phyloP scores from a whole-genome alignment of 2,888 invertebrate genomes.

The Apamea crenata region DNA sequence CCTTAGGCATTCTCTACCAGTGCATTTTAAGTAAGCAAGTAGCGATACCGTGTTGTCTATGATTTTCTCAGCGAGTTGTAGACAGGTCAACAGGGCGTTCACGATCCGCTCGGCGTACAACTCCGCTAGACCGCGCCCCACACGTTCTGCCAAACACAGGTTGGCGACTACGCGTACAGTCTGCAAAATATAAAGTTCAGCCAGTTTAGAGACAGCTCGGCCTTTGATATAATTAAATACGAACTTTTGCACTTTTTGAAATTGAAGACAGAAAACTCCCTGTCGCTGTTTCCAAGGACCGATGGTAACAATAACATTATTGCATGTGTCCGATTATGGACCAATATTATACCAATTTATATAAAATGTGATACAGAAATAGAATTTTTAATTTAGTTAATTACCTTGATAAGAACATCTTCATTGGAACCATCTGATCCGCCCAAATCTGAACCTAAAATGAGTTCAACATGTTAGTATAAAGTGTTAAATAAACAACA shows the following conservation, averaged over 20 bases:
- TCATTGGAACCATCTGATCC: conserved; percentile 90
- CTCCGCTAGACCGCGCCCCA: conserved; percentile 92
- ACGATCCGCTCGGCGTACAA: conserved; percentile 84
- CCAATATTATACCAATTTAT: neutral
- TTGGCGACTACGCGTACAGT: conserved; percentile 96
- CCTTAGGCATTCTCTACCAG: no score
- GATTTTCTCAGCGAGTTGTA: conserved; percentile 79
- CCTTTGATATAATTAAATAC: neutral
- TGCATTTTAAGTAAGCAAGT: neutral
- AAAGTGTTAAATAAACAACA: neutral
- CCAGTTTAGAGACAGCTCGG: neutral
- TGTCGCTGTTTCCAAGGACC: neutral
- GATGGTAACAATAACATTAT: neutral
- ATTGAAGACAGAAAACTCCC: neutral
- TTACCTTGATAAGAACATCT: conserved; percentile 93
- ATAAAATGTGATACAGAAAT: neutral
- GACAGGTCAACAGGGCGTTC: conserved; percentile 79
- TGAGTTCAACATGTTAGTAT: conserved; percentile 33
- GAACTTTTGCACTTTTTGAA: neutral
- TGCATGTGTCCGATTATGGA: no score
- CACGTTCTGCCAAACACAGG: conserved; percentile 94
- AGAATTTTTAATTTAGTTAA: neutral
- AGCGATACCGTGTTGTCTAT: conserved; percentile 61
- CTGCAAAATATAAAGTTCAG: conserved; percentile 75
- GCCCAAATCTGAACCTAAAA: conserved; percentile 85